Percentiles rank a stretch among this genome's conserved stretches.
Conservation (phyloP, 1,140 invertebrate species). For the Atopsyche davidsoni region DNA sequence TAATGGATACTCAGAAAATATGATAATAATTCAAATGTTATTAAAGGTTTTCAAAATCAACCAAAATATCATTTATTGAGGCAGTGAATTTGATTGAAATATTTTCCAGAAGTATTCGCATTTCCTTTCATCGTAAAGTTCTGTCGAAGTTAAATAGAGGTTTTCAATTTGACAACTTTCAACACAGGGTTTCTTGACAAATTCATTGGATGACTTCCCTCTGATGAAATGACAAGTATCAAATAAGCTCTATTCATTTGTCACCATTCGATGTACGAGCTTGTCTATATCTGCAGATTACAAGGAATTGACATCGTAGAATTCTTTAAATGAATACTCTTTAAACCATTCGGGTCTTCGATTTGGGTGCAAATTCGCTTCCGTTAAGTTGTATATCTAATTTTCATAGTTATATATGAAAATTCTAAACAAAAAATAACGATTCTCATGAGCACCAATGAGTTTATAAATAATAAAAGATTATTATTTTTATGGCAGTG, state of each 20-base stretch:
- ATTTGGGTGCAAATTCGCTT: conserved; percentile 59
- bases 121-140: conserved; percentile 46
- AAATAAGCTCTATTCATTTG: conserved; percentile 33
- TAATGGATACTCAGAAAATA: too few species aligned
- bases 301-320: conserved; percentile 51
- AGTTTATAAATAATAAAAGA: not conserved
- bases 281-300: conserved; percentile 43
- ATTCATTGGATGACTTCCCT: conserved; percentile 53
- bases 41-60: too few species aligned
- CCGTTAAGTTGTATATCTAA: conserved; percentile 70
- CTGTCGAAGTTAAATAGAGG: conserved; percentile 51
- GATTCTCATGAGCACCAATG: too few species aligned
- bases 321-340: conserved; percentile 62
- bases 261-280: conserved; percentile 49
- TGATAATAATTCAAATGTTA: too few species aligned
- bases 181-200: conserved; percentile 48
- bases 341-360: conserved; percentile 57
- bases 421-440: conserved; percentile 43
- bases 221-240: conserved; percentile 45
- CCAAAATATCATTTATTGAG: too few species aligned
- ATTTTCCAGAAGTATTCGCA: conserved; percentile 47
- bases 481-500: too few species aligned
- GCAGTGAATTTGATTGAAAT: conserved; percentile 29
- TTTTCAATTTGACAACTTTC: conserved; percentile 50
- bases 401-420: conserved; percentile 65